Conservation (phyloP, 2,113 vertebrate species). For the Nyctereutes procyonoides region DNA sequence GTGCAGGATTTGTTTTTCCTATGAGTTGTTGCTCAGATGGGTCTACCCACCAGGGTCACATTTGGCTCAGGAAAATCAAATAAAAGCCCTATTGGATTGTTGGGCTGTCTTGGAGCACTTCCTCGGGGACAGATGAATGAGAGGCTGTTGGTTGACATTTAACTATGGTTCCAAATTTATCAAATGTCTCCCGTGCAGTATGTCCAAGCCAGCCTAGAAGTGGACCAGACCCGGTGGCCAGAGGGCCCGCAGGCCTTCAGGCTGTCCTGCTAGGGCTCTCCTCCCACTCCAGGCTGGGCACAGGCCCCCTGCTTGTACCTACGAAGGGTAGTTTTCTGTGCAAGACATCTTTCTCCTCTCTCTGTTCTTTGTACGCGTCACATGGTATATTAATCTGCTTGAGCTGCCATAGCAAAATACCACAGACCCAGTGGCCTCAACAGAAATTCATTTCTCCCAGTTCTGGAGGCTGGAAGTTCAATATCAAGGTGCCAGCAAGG, state of each 20-base stretch:
- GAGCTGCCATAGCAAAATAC: neutral
- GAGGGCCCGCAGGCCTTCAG: neutral
- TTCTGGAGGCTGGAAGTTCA: neutral
- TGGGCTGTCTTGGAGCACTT: conserved; percentile 89
- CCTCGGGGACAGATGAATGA: conserved; percentile 89
- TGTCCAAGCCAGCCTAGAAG: neutral
- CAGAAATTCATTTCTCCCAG: neutral
- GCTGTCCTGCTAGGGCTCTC: neutral
- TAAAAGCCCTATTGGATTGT: conserved; percentile 88
- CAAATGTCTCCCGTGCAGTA: neutral
- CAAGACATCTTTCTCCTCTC: neutral
- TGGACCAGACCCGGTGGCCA: neutral
- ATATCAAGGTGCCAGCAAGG: neutral
- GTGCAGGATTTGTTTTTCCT: neutral
- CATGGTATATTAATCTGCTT: neutral
- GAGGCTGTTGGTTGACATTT: conserved; percentile 7
- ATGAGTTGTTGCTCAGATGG: neutral
- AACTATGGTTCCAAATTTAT: conserved; percentile 26
- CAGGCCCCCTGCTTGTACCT: neutral
- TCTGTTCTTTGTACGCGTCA: neutral
- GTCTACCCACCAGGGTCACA: neutral
- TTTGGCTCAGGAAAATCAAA: conserved; percentile 77
- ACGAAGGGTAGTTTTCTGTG: neutral
- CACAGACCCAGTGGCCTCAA: neutral
- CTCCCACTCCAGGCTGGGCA: neutral